Evolutionary conservation across 2,888 invertebrate genomes (phyloP), one percentile per base, ranked within the genome.

Genomic region (Apodemia duryi): DNA sequence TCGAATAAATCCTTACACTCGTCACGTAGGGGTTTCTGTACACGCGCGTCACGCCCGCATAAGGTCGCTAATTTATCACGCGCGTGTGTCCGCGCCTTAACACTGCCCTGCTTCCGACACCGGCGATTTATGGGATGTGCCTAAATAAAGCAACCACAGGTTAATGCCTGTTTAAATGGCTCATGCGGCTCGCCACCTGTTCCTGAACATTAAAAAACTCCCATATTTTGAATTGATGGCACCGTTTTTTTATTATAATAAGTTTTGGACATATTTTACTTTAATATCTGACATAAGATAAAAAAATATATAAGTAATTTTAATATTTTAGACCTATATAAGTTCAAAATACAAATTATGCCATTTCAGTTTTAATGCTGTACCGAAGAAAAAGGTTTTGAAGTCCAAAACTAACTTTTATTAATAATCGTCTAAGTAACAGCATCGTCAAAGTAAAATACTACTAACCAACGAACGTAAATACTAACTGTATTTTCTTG

Each of bases 21-120:
- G 74, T 74, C 75, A 77, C 81, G 78, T 80, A 74, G 76, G 74
- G 71, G 71, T 46, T 46, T 46, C 46, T 46, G 13, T 46, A 46
- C 80, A 83, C 84, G 82, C 84, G 82, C 79, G 78, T 75, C 79
- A 76, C 75, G 73, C 71, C 67, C 75, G 72, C 72, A 57, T 57
- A 57, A 29, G 57, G 57, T 29, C 74, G 74, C 64, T 75, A 76
- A 78, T 76, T 77, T 75, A 75, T 76, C 70, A 74, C 70, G 71
- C 68, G 72, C 72, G 79, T 84, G 81, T 83, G 86, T 84, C 82
- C 83, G 76, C 86, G 84, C 85, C 85, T 86, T 86, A 78, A 83
- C 82, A 75, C 79, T 73, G 84, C 74, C n/a, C 54, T 63, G 43
- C 29, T 57, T 29, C 64, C 38, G 46, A 49, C 61, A 35, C 46